Evolutionary conservation across 2,797 vertebrate species (phyloP).

Genomic region (Halcyon badia): DNA sequence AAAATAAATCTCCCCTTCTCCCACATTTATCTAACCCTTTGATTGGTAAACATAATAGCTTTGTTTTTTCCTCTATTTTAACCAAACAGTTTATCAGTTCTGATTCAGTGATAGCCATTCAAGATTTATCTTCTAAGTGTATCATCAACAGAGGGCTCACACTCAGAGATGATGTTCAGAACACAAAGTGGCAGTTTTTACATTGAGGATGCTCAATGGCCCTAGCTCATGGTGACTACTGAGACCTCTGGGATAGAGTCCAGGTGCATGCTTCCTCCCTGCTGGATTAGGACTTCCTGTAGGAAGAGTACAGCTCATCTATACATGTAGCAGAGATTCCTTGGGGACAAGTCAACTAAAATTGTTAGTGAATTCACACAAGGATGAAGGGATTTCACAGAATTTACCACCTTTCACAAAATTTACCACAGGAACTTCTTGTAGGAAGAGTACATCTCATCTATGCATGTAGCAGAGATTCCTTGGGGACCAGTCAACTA

Average conservation of each 20-base stretch:
- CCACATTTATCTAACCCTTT: not conserved
- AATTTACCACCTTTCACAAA: not conserved
- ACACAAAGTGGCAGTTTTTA: not conserved
- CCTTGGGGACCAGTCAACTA: not conserved
- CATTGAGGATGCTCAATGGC: not conserved
- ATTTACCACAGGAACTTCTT: not conserved
- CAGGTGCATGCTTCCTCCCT: not conserved
- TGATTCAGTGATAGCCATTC: not conserved
- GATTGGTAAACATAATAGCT: not conserved
- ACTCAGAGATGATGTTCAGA: not conserved
- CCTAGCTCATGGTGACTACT: not conserved
- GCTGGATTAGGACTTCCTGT: not conserved
- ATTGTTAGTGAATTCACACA: not conserved
- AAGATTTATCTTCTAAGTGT: not conserved
- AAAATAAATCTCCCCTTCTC: slow-evolving; percentile 28
- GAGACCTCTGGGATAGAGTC: not conserved
- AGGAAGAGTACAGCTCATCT: not conserved
- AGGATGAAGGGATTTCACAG: rapidly evolving
- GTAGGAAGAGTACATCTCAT: not conserved
- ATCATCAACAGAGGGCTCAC: not conserved
- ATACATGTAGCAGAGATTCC: not conserved
- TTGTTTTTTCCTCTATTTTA: not conserved
- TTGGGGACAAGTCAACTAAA: not conserved
- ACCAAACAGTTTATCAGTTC: not conserved
- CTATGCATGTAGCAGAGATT: not conserved